Percentiles rank a stretch among this genome's conserved stretches.
phyloP scores from a whole-genome alignment of 2,113 vertebrate species.

The Nibea coibor region DNA sequence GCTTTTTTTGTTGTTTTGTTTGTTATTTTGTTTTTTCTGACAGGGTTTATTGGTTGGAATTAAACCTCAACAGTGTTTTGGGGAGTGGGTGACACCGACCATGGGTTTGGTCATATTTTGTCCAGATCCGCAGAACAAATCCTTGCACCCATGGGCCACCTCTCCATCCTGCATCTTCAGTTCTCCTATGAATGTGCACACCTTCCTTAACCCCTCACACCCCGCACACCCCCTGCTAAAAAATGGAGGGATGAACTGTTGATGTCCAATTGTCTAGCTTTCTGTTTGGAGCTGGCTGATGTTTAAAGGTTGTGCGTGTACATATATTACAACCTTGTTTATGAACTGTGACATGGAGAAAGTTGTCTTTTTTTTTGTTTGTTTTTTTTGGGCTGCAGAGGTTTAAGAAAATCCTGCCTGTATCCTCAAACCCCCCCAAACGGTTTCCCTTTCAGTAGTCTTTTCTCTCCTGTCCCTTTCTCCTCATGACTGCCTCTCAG shows the following conservation, averaged over 20 bases:
- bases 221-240: not conserved
- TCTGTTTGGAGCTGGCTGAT: constrained; percentile 4
- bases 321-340: constrained; percentile 57
- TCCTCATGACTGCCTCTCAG: constrained; percentile 61
- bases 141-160: constrained; percentile 35
- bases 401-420: constrained; percentile 53
- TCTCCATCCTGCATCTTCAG: constrained; percentile 34
- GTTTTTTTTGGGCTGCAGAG: constrained; percentile 33
- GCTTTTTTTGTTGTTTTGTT: constrained; percentile 2
- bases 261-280: constrained; percentile 20
- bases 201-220: constrained; percentile 31
- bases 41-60: constrained; percentile 52
- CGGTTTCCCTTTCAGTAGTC: constrained; percentile 28
- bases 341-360: constrained; percentile 61
- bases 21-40: not conserved
- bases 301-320: constrained; percentile 56
- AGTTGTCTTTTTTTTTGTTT: not conserved
- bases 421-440: constrained; percentile 8
- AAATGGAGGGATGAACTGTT: constrained; percentile 54
- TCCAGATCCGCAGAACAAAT: constrained; percentile 30
- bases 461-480: constrained; percentile 22
- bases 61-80: constrained; percentile 68
- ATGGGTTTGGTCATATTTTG: constrained; percentile 31
- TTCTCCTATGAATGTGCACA: constrained; percentile 71
- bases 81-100: constrained; percentile 9